These are phyloP conservation scores for Oncorhynchus nerka DNA, from an alignment of 2,113 vertebrate species.

Conservation along the genomic window DNA sequence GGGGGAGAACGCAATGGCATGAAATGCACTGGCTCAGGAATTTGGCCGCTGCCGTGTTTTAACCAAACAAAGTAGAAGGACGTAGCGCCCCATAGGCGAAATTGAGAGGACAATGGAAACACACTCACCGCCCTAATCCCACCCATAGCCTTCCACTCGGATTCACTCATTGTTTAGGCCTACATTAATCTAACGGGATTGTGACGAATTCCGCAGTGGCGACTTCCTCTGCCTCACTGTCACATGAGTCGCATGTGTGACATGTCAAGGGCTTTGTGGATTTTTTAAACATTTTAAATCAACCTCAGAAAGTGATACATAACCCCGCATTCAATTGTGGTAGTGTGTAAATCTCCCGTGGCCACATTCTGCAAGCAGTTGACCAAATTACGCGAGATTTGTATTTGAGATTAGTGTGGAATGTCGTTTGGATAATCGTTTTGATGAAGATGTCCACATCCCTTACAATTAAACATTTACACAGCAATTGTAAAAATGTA, in stretches of 20 bases:
- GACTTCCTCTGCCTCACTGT: slow-evolving; percentile 13
- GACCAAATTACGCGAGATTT: too few species aligned
- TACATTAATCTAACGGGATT: slow-evolving; percentile 50
- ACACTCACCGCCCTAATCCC: not conserved
- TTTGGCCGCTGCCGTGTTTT: slow-evolving; percentile 39
- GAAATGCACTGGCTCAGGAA: slow-evolving; percentile 39
- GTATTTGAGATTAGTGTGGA: too few species aligned
- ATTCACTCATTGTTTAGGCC: slow-evolving; percentile 20
- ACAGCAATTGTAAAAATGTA: too few species aligned
- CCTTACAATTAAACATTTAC: too few species aligned
- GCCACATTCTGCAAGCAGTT: too few species aligned
- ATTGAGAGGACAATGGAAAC: not conserved
- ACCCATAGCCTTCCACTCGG: not conserved
- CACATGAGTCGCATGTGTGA: not conserved
- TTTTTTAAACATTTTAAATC: not conserved
- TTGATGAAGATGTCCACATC: too few species aligned
- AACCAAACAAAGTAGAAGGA: slow-evolving; percentile 55
- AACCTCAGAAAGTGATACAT: too few species aligned
- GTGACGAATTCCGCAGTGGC: slow-evolving; percentile 59
- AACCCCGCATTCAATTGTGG: too few species aligned
- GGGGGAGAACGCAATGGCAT: not conserved
- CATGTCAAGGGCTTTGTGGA: slow-evolving; percentile 20
- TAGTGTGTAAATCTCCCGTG: too few species aligned
- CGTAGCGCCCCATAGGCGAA: not conserved
- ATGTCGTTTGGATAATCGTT: too few species aligned